These are phyloP conservation scores for Sylvilagus floridanus DNA, from an alignment of 2,797 vertebrate species.

Conservation along the genomic window DNA sequence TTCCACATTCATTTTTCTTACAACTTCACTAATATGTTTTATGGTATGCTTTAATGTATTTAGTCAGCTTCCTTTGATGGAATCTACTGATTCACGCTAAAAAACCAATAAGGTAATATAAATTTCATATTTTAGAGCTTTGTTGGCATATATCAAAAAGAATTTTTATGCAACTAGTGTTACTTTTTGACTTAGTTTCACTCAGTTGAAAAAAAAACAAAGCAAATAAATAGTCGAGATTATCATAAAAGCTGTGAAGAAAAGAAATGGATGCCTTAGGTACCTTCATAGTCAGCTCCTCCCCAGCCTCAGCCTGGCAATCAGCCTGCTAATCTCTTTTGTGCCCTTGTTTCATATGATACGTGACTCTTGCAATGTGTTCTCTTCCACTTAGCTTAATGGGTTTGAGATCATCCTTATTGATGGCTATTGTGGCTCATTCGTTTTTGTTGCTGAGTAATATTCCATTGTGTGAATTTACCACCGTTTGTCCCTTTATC, in stretches of 20 bases:
- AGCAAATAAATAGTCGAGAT: not conserved
- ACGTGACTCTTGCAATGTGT: not conserved
- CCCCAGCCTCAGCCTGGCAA: not conserved
- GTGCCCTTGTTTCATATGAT: not conserved
- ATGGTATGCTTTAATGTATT: not conserved
- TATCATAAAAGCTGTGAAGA: not conserved
- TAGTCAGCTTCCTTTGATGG: not conserved
- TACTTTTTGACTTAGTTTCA: not conserved
- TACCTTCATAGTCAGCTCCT: not conserved
- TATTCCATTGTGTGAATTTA: not conserved
- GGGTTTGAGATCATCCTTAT: not conserved
- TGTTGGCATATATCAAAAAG: not conserved
- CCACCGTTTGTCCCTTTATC: not conserved
- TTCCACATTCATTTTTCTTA: not conserved
- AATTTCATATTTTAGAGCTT: not conserved
- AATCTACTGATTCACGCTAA: not conserved
- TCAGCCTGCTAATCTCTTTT: not conserved
- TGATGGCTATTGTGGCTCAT: not conserved
- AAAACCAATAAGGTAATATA: not conserved
- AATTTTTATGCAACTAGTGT: not conserved
- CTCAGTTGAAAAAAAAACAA: not conserved
- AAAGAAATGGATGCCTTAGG: not conserved
- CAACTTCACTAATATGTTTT: not conserved
- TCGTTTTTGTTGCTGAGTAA: not conserved
- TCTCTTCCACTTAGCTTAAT: not conserved